Conservation (phyloP, 2,888 invertebrate species). For the Lycaena phlaeas region DNA sequence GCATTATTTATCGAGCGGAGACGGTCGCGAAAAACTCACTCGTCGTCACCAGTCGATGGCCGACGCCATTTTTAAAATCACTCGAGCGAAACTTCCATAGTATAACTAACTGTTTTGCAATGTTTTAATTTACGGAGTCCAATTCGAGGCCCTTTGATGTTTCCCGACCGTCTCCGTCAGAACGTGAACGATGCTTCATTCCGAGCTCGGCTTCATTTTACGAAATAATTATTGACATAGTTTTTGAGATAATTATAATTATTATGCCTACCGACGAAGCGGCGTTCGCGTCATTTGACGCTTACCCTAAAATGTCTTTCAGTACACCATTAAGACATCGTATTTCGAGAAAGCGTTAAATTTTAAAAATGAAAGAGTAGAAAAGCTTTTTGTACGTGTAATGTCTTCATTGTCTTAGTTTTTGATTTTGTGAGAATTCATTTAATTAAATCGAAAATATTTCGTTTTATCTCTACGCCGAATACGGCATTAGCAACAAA, state of each 20-base stretch:
- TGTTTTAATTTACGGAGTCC: constrained; percentile 61
- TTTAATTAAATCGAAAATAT: constrained; percentile 53
- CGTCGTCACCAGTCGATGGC: constrained; percentile 50
- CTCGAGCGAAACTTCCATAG: constrained; percentile 52
- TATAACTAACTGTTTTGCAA: constrained; percentile 57
- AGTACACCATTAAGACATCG: background rate
- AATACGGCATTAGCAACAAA: constrained; percentile 42
- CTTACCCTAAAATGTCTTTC: background rate
- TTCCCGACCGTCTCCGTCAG: constrained; percentile 50
- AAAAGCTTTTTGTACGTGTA: constrained; percentile 36
- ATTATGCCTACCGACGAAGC: background rate
- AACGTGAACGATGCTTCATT: constrained; percentile 16
- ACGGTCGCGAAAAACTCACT: constrained; percentile 70
- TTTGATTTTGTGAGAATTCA: constrained; percentile 33
- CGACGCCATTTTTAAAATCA: constrained; percentile 66
- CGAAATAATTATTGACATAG: constrained; percentile 7
- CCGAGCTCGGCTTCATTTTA: constrained; percentile 1
- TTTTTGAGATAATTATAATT: constrained; percentile 5
- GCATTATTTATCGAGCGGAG: constrained; percentile 72
- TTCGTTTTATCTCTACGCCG: constrained; percentile 36
- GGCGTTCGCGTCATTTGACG: background rate
- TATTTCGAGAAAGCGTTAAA: background rate
- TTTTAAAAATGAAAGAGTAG: background rate
- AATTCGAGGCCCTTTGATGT: constrained; percentile 42
- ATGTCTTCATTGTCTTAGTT: constrained; percentile 47